phyloP scores from a whole-genome alignment of 2,888 invertebrate species.

The Fabriciana adippe region DNA sequence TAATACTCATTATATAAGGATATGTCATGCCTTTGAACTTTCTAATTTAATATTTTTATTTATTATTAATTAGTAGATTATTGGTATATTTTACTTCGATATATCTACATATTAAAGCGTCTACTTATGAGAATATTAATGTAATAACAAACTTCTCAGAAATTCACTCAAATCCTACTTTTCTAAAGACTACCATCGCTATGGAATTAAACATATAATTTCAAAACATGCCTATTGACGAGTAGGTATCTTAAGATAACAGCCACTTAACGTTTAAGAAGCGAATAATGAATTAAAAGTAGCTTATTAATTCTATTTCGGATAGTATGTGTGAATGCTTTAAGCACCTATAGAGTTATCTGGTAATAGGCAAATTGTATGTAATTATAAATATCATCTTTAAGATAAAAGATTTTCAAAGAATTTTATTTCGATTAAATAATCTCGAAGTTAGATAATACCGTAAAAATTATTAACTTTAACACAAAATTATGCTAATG shows the following conservation, averaged over 20 bases:
- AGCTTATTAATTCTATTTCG: constrained; percentile 42
- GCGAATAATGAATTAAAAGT: constrained; percentile 42
- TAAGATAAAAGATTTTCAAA: constrained; percentile 1
- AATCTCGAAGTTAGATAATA: no score
- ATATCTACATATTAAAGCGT: no score
- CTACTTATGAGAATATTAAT: not conserved
- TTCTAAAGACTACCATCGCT: constrained; percentile 1
- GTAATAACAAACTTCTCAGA: not conserved
- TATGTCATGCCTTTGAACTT: no score
- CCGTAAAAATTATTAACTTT: no score
- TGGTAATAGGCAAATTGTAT: constrained; percentile 4
- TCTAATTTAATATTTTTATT: no score
- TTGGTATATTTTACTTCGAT: no score
- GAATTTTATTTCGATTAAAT: not conserved
- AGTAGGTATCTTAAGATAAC: constrained; percentile 33
- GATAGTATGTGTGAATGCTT: constrained; percentile 34
- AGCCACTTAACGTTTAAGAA: constrained; percentile 41
- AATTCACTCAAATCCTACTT: not conserved
- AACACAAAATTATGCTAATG: no score
- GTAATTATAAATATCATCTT: not conserved
- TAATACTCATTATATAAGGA: no score
- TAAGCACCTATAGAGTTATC: constrained; percentile 30
- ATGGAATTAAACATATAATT: constrained; percentile 17
- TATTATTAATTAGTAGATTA: no score
- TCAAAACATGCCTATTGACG: constrained; percentile 27